Evolutionary conservation across 1,140 invertebrate species (phyloP).

Genomic region (Diabrotica undecimpunctata): DNA sequence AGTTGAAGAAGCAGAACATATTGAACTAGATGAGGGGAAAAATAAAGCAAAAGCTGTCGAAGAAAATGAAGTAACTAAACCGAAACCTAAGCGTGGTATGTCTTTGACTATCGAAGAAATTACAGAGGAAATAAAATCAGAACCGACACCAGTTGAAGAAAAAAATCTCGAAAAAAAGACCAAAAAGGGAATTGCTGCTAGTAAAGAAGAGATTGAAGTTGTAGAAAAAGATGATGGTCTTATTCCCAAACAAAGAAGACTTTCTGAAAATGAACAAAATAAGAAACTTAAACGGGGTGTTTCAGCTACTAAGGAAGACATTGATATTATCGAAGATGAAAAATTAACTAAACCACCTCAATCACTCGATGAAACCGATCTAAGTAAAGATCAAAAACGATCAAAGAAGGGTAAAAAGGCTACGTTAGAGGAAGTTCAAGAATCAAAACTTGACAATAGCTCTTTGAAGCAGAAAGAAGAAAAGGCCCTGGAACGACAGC

Average conservation of each 20-base stretch:
- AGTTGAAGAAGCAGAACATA: slow-evolving; percentile 31
- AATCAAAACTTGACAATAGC: slow-evolving; percentile 27
- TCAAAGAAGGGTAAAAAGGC: slow-evolving; percentile 22
- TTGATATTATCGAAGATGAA: slow-evolving; percentile 23
- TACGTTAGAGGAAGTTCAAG: slow-evolving; percentile 23
- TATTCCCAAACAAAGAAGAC: slow-evolving; percentile 3
- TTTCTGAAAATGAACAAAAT: slow-evolving; percentile 22
- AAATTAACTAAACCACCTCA: slow-evolving; percentile 35
- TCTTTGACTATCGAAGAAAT: slow-evolving; percentile 37
- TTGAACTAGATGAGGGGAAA: slow-evolving; percentile 29
- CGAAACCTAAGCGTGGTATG: slow-evolving; percentile 28
- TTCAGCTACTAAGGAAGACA: slow-evolving; percentile 22
- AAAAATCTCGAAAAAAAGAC: slow-evolving; percentile 15
- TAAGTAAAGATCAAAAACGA: slow-evolving; percentile 19
- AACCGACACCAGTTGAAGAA: slow-evolving; percentile 11
- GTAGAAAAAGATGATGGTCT: slow-evolving; percentile 5
- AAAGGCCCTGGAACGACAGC: slow-evolving; percentile 35
- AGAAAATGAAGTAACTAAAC: slow-evolving; percentile 24
- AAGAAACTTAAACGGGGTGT: slow-evolving; percentile 23
- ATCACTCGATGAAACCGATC: slow-evolving; percentile 31
- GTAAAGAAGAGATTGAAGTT: slow-evolving; percentile 9
- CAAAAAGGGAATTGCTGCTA: slow-evolving; percentile 17
- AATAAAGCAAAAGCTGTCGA: slow-evolving; percentile 21
- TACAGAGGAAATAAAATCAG: slow-evolving; percentile 23
- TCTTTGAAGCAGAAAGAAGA: slow-evolving; percentile 55